Evolutionary conservation across 2,113 vertebrate genomes (phyloP).

Genomic region (Callipepla californica): DNA sequence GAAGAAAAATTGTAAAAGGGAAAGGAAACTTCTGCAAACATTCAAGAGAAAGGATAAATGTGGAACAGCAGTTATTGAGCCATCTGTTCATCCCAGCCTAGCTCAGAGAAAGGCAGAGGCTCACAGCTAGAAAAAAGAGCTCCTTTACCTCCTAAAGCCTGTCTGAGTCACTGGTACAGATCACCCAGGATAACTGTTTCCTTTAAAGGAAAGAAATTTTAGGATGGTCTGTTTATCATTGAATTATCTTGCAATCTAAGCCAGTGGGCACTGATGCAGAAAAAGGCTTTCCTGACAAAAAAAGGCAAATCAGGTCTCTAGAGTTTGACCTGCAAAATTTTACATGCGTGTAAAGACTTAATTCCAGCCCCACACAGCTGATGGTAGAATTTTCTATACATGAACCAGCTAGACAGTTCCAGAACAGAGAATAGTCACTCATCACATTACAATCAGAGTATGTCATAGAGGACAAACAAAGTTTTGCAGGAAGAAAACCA

Average conservation of each 20-base stretch:
- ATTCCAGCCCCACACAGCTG: not conserved
- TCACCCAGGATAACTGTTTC: not conserved
- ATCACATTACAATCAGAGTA: not conserved
- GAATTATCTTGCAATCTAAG: not conserved
- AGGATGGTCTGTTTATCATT: not conserved
- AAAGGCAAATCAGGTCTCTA: not conserved
- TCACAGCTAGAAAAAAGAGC: not conserved
- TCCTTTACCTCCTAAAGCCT: not conserved
- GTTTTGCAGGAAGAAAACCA: not conserved
- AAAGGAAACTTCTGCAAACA: not conserved
- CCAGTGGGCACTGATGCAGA: not conserved
- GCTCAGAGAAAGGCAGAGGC: not conserved
- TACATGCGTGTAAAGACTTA: not conserved
- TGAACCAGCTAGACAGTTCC: not conserved
- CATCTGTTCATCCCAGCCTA: not conserved
- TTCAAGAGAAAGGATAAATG: not conserved
- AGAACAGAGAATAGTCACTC: not conserved
- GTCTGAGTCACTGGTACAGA: not conserved
- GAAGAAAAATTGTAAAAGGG: not conserved
- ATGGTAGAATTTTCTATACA: not conserved
- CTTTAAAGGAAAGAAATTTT: not conserved
- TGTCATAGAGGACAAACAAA: not conserved
- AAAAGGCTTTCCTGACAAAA: not conserved
- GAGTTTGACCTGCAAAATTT: rapidly evolving
- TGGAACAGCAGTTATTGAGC: not conserved